Evolutionary conservation across 2,888 invertebrate species (phyloP), one percentile per base, ranked within the genome.

Genomic region (Caenorhabditis panamensis): DNA sequence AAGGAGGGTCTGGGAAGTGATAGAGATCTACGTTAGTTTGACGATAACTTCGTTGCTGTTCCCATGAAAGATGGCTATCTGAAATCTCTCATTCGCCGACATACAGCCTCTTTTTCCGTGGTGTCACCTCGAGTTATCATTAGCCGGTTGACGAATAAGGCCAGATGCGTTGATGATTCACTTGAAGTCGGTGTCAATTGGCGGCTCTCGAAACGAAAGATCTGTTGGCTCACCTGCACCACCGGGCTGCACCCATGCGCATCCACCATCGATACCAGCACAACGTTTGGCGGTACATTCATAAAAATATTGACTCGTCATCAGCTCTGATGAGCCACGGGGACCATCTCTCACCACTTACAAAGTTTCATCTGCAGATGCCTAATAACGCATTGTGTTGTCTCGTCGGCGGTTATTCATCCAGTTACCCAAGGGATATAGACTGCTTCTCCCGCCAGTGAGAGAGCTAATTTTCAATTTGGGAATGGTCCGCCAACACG

Each of bases 161-260:
- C 5, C 41, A 41, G 41, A 9, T 44, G 16, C n/a, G n/a, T n/a
- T n/a, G n/a, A n/a, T n/a, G 20, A 13, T 22, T 41, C 20, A 31
- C 18, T 47, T 36, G 26, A 26, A 28, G 13, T 51, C 31, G 54
- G 59, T 54, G 62, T 62, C 62, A 62, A 71, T 54, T 54, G 63
- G 53, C 36, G 49, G 58, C 31, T 22, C 26, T 22, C 31, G 41
- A 36, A 41, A 26, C 11, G 9, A 28, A 37, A 61, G 62, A 62
- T n/a, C 24, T 72, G 26, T 73, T 73, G 72, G 72, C 64, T 73
- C 72, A 73, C 72, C 72, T 73, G 72, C 51, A 64, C 64, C 44
- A 54, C n/a, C 58, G 20, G 41, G 63, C 72, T 72, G 72, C 72
- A 72, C 72, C 72, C 72, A 72, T 56, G 69, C 71, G 62, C 63